These are phyloP conservation scores for Mobula hypostoma DNA, from an alignment of 2,113 vertebrate genomes.

Conservation along the genomic window DNA sequence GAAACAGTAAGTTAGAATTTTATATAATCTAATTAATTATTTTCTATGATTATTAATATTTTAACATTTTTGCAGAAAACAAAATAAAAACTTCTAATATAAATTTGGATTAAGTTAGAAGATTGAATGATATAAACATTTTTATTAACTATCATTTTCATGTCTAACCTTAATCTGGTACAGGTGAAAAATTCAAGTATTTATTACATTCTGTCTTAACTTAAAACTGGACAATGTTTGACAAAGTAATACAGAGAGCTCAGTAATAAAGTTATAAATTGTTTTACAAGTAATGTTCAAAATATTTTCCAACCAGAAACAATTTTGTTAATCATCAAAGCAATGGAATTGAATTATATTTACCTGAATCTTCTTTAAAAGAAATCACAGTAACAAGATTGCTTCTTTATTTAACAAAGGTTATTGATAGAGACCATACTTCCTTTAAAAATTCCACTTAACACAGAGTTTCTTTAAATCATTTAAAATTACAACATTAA, in stretches of 20 bases:
- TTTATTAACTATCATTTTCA: not conserved
- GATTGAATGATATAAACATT: not conserved
- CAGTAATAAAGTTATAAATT: no score
- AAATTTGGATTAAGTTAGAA: not conserved
- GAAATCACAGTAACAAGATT: not conserved
- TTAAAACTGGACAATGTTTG: not conserved
- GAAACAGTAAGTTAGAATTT: not conserved
- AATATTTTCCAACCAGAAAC: not conserved
- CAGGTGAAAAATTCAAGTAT: not conserved
- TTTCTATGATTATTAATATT: no score
- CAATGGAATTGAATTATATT: not conserved
- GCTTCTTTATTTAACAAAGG: not conserved
- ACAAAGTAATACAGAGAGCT: not conserved
- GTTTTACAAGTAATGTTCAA: not conserved
- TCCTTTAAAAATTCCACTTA: constrained; percentile 5
- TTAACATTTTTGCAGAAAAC: no score
- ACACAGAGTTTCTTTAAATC: not conserved
- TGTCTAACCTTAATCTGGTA: not conserved
- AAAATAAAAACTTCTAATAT: no score
- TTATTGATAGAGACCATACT: not conserved
- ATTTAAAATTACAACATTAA: not conserved
- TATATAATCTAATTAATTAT: not conserved
- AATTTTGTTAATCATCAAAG: not conserved
- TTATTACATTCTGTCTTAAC: not conserved
- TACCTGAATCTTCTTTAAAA: not conserved